Evolutionary conservation across 2,113 vertebrate species (phyloP).

Genomic region (Hyla sarda): DNA sequence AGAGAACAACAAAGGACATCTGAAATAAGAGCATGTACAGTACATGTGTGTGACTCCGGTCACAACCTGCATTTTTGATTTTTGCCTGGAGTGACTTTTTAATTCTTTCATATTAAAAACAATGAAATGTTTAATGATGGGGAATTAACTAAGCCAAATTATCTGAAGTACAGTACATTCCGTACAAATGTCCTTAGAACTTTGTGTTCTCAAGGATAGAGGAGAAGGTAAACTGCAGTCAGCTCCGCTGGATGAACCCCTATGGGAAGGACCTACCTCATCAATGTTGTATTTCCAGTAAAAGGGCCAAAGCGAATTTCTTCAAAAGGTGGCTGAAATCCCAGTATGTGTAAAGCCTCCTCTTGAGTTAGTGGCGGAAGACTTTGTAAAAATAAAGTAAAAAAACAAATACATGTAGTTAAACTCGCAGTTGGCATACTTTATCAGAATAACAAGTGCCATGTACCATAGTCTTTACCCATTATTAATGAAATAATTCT

Average conservation of each 20-base stretch:
- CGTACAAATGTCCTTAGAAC: neutral
- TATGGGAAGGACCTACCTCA: slow-evolving; percentile 80
- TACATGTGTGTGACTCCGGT: too few species aligned
- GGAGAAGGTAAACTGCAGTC: neutral
- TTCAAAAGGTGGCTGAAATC: slow-evolving; percentile 96
- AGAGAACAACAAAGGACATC: too few species aligned
- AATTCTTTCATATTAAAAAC: too few species aligned
- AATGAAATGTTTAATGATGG: too few species aligned
- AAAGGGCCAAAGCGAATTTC: slow-evolving; percentile 98
- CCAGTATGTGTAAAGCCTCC: slow-evolving; percentile 93
- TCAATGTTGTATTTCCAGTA: slow-evolving; percentile 97
- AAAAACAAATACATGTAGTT: slow-evolving; percentile 16
- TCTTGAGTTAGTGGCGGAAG: slow-evolving; percentile 96
- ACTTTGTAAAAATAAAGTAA: too few species aligned
- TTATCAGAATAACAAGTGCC: neutral
- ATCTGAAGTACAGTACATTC: neutral
- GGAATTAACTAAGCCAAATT: neutral
- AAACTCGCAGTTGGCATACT: neutral
- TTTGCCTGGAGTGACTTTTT: too few species aligned
- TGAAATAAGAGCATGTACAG: too few species aligned
- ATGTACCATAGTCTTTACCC: neutral
- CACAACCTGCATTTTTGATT: too few species aligned
- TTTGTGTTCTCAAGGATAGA: neutral
- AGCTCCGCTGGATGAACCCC: too few species aligned
- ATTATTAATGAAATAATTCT: neutral